A percentile compares a stretch with the other conserved stretches of the same genome.
phyloP scores from a whole-genome alignment of 2,113 vertebrate genomes.

The Ctenomys sociabilis region DNA sequence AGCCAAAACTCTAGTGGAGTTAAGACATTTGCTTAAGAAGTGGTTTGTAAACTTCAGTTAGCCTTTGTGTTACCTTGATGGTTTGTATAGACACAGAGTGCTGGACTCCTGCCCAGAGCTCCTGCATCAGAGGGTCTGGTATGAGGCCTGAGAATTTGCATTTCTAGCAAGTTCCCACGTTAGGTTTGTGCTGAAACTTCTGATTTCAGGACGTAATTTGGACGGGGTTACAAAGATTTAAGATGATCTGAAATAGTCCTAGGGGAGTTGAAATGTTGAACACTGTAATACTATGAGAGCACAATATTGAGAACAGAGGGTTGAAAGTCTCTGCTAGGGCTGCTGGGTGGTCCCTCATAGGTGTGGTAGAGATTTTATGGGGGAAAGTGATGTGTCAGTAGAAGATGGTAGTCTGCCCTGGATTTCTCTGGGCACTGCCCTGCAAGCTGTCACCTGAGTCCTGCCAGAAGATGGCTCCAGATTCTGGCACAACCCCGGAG shows the following conservation, averaged over 20 bases:
- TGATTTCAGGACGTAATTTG: background rate
- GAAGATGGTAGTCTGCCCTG: constrained; percentile 26
- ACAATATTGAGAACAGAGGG: background rate
- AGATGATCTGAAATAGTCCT: background rate
- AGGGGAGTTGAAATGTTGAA: background rate
- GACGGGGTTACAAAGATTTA: background rate
- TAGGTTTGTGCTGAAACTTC: background rate
- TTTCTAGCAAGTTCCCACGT: background rate
- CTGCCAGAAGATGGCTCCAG: constrained; percentile 55
- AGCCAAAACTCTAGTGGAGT: background rate
- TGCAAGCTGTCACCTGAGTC: constrained; percentile 45
- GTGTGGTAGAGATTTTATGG: constrained; percentile 18
- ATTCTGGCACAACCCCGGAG: constrained; percentile 7
- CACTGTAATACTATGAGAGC: background rate
- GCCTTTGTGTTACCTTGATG: background rate
- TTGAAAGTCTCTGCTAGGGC: background rate
- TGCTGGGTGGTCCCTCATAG: background rate
- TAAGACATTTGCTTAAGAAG: background rate
- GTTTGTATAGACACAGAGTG: background rate
- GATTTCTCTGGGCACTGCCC: constrained; percentile 37
- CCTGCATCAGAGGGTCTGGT: background rate
- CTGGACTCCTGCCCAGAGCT: background rate
- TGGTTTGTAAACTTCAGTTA: background rate
- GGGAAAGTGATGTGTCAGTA: background rate
- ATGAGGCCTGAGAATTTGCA: background rate